Base-by-base conservation (phyloP, 2,888 invertebrate species). In the Aporophyla lueneburgensis region DNA sequence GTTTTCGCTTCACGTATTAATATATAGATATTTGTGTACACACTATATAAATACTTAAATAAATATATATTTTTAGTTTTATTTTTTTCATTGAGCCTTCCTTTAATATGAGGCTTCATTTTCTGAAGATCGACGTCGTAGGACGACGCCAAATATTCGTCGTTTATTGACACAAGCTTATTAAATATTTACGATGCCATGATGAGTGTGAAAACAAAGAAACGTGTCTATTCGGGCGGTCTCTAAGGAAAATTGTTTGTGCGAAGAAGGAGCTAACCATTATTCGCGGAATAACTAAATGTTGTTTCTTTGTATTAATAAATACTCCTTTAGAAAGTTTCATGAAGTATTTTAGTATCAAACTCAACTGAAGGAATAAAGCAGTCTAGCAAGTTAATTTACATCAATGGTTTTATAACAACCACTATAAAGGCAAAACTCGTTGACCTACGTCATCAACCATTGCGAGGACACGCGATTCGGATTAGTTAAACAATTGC, bases 391-490 rank as follows among this genome's bases (percentile, higher is more conserved):
- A 76, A 43, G 10, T 10, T 58, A 19, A 80, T 27, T 72, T 56
- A 21, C 49, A 51, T 56, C 49, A 62, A 80, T 62, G 62, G 24
- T 43, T 81, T 77, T 43, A 74, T 62, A 62, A 61, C 33, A 63
- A 74, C 53, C n/a, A 21, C 33, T 63, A 81, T 63, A 73, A 63
- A 24, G 21, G 24, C 53, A 54, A 74, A 51, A 74, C 33, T 56
- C 16, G 27, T 49, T 12, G 54, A 33, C 33, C 40, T 49, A 78
- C 56, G 56, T 79, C 49, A 75, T 58, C 33, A 43, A 71, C 33
- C 40, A 33, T 79, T 51, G 27, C 5, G 2, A 16, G n/a, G 58
- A 27, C 58, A 77, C 56, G 74, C 51, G 14, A 73, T 63, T 12
- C 21, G 16, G 43, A 62, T 27, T 54, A 46, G 40, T 16, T 5